phyloP scores from a whole-genome alignment of 2,797 vertebrate genomes.

The Hydrolagus colliei region DNA sequence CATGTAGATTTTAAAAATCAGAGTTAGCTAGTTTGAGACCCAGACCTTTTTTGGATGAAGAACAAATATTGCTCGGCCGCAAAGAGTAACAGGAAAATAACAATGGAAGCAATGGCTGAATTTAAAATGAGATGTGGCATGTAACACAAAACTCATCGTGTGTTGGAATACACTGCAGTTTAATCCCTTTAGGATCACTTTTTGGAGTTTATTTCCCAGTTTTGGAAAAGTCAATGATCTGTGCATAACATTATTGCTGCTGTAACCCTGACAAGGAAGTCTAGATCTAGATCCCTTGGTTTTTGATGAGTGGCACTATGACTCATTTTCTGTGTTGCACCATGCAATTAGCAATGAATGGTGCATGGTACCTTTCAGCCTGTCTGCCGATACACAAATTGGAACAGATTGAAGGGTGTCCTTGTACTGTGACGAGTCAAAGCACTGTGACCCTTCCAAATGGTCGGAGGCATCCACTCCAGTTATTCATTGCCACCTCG shows the following conservation, averaged over 20 bases:
- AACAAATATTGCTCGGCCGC: no score
- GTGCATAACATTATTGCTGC: background rate
- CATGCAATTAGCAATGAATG: background rate
- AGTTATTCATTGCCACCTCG: no score
- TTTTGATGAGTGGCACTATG: background rate
- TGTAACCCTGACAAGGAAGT: background rate
- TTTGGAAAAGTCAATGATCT: background rate
- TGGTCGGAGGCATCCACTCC: no score
- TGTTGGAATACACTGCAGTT: constrained; percentile 19
- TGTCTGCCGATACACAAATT: no score
- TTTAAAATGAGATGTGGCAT: constrained; percentile 1
- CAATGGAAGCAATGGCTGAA: background rate
- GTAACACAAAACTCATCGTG: background rate
- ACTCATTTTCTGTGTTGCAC: background rate
- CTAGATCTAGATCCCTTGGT: background rate
- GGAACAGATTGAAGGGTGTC: background rate
- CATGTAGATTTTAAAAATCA: no score
- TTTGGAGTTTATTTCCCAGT: background rate
- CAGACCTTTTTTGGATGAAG: no score
- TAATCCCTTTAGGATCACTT: constrained; percentile 4
- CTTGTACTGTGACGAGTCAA: background rate
- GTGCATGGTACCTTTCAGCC: background rate
- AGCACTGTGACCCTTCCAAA: no score
- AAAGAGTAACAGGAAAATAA: no score
- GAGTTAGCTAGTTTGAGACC: no score